These are phyloP conservation scores for Sphyrna mokarran DNA, from an alignment of 2,113 vertebrate species.

Conservation along the genomic window DNA sequence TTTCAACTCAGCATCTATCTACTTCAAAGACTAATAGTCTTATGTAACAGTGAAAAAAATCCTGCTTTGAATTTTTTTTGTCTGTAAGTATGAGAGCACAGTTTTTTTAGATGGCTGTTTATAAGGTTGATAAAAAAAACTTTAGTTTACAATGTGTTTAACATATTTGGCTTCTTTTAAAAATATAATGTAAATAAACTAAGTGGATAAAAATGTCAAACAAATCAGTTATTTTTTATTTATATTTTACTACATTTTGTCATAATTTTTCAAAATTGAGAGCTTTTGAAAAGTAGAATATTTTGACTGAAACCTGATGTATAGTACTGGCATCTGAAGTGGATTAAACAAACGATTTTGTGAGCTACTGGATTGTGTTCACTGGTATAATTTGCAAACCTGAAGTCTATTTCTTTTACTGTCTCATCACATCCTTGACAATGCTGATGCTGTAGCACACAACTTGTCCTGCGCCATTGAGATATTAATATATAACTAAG, in stretches of 20 bases:
- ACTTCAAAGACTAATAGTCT: neutral
- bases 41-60: neutral
- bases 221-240: neutral
- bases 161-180: neutral
- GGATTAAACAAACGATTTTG: neutral
- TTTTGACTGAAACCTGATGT: neutral
- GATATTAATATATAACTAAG: neutral
- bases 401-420: neutral
- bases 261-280: neutral
- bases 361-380: neutral
- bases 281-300: neutral
- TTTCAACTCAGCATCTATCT: neutral
- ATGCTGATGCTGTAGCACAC: neutral
- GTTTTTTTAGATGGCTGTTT: neutral
- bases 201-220: neutral
- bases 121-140: neutral
- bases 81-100: neutral
- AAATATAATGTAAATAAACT: neutral
- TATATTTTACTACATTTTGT: neutral
- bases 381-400: neutral
- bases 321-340: neutral
- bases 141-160: neutral
- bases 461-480: neutral
- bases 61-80: neutral
- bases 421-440: too few species aligned